Conservation (phyloP, 2,797 vertebrate species). For the Morelia viridis region DNA sequence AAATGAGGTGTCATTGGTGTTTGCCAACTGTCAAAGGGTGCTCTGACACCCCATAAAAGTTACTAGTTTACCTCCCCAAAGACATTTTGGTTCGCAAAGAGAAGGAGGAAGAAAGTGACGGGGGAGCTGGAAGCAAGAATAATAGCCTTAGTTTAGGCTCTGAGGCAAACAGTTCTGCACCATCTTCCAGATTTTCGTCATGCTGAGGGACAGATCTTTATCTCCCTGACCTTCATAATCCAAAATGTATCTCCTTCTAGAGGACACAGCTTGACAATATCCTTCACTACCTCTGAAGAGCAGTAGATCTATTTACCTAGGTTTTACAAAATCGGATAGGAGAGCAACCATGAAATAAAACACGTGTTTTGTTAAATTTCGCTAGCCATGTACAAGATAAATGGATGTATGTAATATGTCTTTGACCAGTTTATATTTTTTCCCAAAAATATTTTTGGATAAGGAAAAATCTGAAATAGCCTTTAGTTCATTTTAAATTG, state of each 20-base stretch:
- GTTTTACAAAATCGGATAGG: not conserved
- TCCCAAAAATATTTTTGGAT: not conserved
- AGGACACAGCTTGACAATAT: not conserved
- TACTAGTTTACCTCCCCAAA: slow-evolving; percentile 32
- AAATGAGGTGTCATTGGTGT: slow-evolving; percentile 34
- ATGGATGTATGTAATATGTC: not conserved
- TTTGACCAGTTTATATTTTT: not conserved
- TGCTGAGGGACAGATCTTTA: not conserved
- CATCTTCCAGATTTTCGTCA: not conserved
- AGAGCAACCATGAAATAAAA: not conserved
- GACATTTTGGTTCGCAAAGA: slow-evolving; percentile 24
- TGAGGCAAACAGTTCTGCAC: not conserved
- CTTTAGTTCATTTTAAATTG: not conserved
- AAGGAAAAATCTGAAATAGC: not conserved
- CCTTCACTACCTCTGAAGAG: not conserved
- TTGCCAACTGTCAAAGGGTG: slow-evolving; percentile 36
- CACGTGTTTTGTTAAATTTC: not conserved
- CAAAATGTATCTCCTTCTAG: not conserved
- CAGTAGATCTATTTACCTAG: not conserved
- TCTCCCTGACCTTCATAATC: not conserved
- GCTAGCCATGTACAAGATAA: not conserved
- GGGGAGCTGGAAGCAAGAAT: not conserved
- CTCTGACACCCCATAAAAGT: slow-evolving; percentile 35
- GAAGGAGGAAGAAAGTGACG: slow-evolving; percentile 2
- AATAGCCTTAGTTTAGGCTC: not conserved